Evolutionary conservation across 2,888 invertebrate genomes (phyloP).

Genomic region (Buathra laborator): DNA sequence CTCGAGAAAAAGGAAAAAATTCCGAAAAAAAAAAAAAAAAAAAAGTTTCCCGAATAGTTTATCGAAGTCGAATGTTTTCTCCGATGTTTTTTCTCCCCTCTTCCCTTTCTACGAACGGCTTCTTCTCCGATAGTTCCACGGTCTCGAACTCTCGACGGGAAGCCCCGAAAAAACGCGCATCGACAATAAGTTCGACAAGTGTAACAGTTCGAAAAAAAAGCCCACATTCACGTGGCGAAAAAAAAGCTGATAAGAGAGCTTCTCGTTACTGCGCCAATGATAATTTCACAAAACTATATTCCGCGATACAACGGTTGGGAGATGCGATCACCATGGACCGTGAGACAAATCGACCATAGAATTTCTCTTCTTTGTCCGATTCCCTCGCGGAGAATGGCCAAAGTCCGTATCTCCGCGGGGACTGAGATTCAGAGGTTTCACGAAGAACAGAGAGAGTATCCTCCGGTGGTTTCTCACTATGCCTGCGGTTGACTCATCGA

Average conservation of each 20-base stretch:
- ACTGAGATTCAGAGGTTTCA: constrained; percentile 9
- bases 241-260: too few relatives aligned
- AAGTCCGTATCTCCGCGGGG: background rate
- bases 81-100: background rate
- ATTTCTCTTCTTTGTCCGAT: constrained; percentile 14
- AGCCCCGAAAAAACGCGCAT: background rate
- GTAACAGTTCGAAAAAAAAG: background rate
- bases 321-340: background rate
- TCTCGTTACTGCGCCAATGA: too few relatives aligned
- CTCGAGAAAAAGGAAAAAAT: background rate
- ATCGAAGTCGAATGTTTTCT: constrained; percentile 1
- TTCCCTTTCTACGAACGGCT: background rate
- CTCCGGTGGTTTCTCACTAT: constrained; percentile 4
- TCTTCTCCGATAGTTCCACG: background rate
- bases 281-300: too few relatives aligned
- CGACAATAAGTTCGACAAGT: background rate
- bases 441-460: background rate
- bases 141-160: constrained; percentile 22
- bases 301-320: too few relatives aligned
- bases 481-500: constrained; percentile 25
- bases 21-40: background rate
- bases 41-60: background rate
- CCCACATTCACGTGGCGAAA: background rate
- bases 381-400: background rate
- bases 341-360: background rate